Conservation (phyloP, 2,797 vertebrate genomes). For the Bovichtus variegatus region DNA sequence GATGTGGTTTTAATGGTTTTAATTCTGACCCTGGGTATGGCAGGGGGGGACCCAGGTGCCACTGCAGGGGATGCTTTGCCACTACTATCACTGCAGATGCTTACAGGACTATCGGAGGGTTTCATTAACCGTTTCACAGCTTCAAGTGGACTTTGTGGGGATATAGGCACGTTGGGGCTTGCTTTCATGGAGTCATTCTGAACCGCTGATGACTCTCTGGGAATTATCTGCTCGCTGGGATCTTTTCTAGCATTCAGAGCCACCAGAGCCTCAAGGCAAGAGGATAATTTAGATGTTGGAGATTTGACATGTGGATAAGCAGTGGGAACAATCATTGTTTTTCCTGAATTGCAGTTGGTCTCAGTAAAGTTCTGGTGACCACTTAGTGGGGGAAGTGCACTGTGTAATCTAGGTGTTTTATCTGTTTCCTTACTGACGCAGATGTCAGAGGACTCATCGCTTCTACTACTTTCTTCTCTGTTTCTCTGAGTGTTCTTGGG, state of each 20-base stretch:
- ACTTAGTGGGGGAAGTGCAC: constrained; percentile 73
- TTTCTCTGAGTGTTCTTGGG: constrained; percentile 64
- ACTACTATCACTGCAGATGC: constrained; percentile 94
- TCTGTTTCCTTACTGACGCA: constrained; percentile 76
- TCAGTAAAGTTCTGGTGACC: constrained; percentile 79
- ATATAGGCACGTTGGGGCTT: constrained; percentile 92
- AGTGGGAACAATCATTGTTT: constrained; percentile 65
- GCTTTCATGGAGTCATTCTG: constrained; percentile 86
- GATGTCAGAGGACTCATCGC: constrained; percentile 63
- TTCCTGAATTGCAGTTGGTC: constrained; percentile 72
- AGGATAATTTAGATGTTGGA: constrained; percentile 91
- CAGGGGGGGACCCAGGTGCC: constrained; percentile 90
- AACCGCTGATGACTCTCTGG: constrained; percentile 82
- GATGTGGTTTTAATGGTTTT: constrained; percentile 98
- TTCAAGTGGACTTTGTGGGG: constrained; percentile 94
- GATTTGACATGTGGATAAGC: constrained; percentile 87
- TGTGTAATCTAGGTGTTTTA: constrained; percentile 74
- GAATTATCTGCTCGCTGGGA: constrained; percentile 79
- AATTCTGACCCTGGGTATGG: constrained; percentile 96
- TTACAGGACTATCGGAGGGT: constrained; percentile 93
- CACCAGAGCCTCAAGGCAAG: constrained; percentile 93
- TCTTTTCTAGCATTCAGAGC: constrained; percentile 93
- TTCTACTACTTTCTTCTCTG: constrained; percentile 69
- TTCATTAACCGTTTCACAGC: constrained; percentile 88
- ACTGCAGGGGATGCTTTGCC: constrained; percentile 92